These are phyloP conservation scores for Mus caroli DNA, from an alignment of 2,797 vertebrate species.

Conservation along the genomic window DNA sequence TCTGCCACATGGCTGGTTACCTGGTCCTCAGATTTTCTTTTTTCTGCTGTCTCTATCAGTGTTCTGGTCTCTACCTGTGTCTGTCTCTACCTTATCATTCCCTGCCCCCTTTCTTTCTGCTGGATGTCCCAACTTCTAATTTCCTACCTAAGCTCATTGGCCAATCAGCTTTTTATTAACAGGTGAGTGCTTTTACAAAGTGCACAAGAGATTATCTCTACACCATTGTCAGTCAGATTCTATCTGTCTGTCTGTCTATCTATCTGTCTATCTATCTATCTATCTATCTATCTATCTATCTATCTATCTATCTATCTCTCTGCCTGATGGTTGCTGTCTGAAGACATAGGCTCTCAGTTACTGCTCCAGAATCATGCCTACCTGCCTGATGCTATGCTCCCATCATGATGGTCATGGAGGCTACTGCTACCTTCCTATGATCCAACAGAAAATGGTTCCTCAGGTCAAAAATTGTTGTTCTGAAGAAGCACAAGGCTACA, in stretches of 20 bases:
- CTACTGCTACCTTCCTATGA: too few relatives aligned
- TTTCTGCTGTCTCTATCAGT: not conserved
- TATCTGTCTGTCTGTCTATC: too few relatives aligned
- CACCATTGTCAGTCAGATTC: not conserved
- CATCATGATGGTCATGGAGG: not conserved
- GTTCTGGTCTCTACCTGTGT: not conserved
- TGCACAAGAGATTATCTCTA: not conserved
- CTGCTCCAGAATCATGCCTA: not conserved
- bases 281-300: not conserved
- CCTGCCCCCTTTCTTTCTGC: not conserved
- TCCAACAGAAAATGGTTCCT: not conserved
- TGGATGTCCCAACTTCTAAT: not conserved
- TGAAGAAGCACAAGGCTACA: slow-evolving; percentile 18
- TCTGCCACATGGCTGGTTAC: not conserved
- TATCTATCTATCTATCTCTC: not conserved
- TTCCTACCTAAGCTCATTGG: not conserved
- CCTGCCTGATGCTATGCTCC: not conserved
- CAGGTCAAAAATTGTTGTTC: not conserved
- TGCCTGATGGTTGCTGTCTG: not conserved
- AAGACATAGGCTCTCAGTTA: too few relatives aligned
- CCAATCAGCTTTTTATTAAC: not conserved
- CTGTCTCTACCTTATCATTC: not conserved
- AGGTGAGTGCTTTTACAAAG: not conserved
- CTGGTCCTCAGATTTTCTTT: not conserved
- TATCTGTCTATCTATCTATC: too few relatives aligned